Conservation (phyloP, 2,797 vertebrate genomes). For the Myotis vivesi region DNA sequence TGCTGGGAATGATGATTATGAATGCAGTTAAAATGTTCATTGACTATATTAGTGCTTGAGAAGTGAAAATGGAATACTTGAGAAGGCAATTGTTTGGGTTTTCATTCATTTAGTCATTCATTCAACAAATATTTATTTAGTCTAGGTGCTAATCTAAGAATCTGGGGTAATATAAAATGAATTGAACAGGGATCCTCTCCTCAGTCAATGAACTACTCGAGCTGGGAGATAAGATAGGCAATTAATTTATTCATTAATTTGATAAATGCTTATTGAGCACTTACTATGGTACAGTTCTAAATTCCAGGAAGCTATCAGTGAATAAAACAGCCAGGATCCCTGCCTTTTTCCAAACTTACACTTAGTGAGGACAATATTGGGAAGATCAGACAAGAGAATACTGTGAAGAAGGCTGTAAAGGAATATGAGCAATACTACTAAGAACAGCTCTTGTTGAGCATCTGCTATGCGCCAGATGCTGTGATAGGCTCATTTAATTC, state of each 20-base stretch:
- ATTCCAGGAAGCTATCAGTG: neutral
- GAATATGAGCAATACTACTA: neutral
- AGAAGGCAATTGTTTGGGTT: neutral
- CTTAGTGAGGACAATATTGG: neutral
- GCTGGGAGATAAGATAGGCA: neutral
- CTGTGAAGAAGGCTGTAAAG: neutral
- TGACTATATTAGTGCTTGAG: neutral
- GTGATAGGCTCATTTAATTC: neutral
- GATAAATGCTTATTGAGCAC: neutral
- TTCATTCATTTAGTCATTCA: neutral
- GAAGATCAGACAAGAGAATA: neutral
- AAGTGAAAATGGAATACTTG: neutral
- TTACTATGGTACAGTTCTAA: neutral
- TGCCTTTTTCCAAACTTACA: neutral
- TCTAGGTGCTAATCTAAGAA: neutral
- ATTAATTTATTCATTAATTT: neutral
- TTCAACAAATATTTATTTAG: slow-evolving; percentile 19
- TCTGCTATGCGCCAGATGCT: neutral
- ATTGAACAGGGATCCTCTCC: neutral
- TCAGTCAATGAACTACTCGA: neutral
- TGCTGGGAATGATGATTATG: neutral
- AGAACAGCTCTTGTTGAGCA: neutral
- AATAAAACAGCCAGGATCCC: neutral
- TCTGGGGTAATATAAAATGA: neutral
- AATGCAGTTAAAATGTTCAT: neutral